Base-by-base conservation (phyloP, 2,113 vertebrate species). In the Eulemur macaco region DNA sequence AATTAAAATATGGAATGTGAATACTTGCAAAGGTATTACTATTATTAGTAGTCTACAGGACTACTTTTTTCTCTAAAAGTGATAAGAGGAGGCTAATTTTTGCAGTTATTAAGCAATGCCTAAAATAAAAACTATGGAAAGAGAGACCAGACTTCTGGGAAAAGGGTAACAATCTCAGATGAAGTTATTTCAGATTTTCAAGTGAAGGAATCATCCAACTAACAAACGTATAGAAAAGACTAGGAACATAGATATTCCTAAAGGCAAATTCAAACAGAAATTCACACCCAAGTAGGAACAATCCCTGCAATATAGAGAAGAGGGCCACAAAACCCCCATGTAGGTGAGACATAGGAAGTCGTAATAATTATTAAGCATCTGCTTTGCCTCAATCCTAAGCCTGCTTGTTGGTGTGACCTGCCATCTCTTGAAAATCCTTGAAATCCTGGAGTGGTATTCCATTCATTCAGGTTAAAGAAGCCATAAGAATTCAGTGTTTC, bases 391-490 rank as follows among this genome's bases (percentile, higher is more conserved):
- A 73, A 0, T 91, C 54, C 42, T 71, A 68, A 86, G 15, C 9
- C 4, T 69, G 11, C 42, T 45, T 96, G 17, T 71, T 74, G 60
- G 31, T 29, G 31, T 91, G 56, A 92, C 39, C 42, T 91, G 20
- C 45, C 31, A 31, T 71, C 17, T 88, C 31, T 68, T 52, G 4
- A 14, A 74, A 85, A 74, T 86, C 42, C 68, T 89, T 80, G 47
- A 91, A 64, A 83, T 81, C 89, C 91, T 87, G 14, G 14, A 47
- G 76, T 86, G 89, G 6, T 50, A 4, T 85, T 76, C 47, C 27
- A 39, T 84, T n/a, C 94, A 60, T 78, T 91, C 76, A 60, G 20
- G 17, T 87, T 78, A 89, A 96, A 95, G 60, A 74, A 92, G 50
- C 5, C 7, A n/a, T 60, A 37, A 77, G 34, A 9, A 45, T 58